Conservation (phyloP, 1,140 invertebrate genomes). For the Pseudomyrmex dendroicus region DNA sequence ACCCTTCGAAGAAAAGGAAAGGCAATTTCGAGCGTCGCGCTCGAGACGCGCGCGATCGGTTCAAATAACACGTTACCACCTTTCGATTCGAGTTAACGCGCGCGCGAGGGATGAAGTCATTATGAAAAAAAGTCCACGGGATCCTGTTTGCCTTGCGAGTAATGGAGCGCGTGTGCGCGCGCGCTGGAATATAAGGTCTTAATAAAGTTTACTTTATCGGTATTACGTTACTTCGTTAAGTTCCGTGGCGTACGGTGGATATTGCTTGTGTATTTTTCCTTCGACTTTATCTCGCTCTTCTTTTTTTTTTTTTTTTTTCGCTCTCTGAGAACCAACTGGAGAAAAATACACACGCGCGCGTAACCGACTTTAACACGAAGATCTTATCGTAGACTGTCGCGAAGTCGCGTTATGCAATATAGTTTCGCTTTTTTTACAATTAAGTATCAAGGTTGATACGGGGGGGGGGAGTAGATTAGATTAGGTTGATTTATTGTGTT, state of each 20-base stretch:
- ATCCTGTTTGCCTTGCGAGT: constrained; percentile 57
- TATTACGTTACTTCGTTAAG: constrained; percentile 26
- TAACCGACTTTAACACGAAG: too few species aligned
- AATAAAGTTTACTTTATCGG: constrained; percentile 66
- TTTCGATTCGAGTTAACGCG: constrained; percentile 31
- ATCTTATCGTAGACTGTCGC: too few species aligned
- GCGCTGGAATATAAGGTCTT: not conserved
- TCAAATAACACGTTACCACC: constrained; percentile 73
- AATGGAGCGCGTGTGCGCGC: constrained; percentile 37
- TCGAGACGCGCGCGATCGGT: constrained; percentile 60
- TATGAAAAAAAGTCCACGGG: constrained; percentile 61
- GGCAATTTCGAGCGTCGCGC: constrained; percentile 57
- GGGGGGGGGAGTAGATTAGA: too few species aligned
- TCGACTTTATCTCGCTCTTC: not conserved
- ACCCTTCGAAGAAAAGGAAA: constrained; percentile 7
- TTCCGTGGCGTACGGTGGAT: not conserved
- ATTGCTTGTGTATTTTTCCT: not conserved
- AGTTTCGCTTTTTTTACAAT: not conserved
- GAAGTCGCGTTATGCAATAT: not conserved
- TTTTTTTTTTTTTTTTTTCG: not conserved
- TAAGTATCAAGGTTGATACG: not conserved
- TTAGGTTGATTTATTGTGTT: too few species aligned
- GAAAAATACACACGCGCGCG: too few species aligned
- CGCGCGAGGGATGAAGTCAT: constrained; percentile 66
- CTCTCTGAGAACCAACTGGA: too few species aligned